phyloP scores from a whole-genome alignment of 1,140 invertebrate species.

The Drosophila nigromelanica region DNA sequence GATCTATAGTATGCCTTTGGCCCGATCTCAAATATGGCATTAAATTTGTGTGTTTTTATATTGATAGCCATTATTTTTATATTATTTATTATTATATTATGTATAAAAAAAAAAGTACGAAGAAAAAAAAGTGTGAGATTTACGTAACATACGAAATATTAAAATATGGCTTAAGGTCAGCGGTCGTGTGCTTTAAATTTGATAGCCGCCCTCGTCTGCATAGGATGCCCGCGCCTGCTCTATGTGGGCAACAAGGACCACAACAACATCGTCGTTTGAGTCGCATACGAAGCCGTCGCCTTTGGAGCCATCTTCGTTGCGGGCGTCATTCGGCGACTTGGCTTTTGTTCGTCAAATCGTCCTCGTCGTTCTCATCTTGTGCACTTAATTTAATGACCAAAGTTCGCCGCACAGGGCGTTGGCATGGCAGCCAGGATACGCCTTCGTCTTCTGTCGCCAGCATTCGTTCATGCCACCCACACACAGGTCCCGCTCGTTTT shows the following conservation, averaged over 20 bases:
- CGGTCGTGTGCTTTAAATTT: constrained; percentile 1
- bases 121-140: too few relatives aligned
- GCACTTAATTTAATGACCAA: constrained; percentile 81
- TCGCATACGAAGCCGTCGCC: constrained; percentile 7
- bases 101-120: not conserved
- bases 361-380: constrained; percentile 32
- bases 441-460: constrained; percentile 22
- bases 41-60: too few relatives aligned
- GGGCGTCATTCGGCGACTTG: constrained; percentile 21
- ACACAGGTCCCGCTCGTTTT: constrained; percentile 30
- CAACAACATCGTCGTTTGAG: not conserved
- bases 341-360: constrained; percentile 23
- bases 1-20: too few relatives aligned
- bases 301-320: not conserved
- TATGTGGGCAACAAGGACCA: not conserved
- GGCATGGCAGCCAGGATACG: constrained; percentile 35
- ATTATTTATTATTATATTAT: not conserved
- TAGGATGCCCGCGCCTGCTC: too few relatives aligned
- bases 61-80: too few relatives aligned
- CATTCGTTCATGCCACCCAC: too few relatives aligned
- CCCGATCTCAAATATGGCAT: too few relatives aligned
- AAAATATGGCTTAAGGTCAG: not conserved
- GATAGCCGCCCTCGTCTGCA: not conserved
- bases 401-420: constrained; percentile 71
- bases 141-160: not conserved